Conservation (phyloP, 2,888 invertebrate species). For the Sesia bembeciformis region DNA sequence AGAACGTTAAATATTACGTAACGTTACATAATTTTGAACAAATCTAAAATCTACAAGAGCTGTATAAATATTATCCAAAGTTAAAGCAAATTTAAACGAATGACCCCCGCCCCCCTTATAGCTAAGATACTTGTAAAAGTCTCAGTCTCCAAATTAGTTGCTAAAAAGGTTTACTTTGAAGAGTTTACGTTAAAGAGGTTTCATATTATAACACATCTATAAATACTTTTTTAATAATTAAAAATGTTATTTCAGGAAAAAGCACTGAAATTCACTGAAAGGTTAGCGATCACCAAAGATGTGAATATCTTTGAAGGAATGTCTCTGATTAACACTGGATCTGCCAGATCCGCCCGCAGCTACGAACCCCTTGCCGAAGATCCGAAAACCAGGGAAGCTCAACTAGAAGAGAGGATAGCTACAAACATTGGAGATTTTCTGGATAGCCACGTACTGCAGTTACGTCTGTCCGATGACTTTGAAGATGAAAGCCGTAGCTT, state of each 20-base stretch:
- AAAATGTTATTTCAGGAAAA: constrained; percentile 62
- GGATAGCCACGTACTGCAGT: constrained; percentile 61
- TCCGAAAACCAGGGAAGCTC: constrained; percentile 54
- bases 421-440: constrained; percentile 60
- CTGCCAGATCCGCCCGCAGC: constrained; percentile 61
- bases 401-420: constrained; percentile 58
- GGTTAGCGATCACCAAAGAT: constrained; percentile 69
- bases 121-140: no score
- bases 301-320: constrained; percentile 69
- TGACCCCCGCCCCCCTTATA: no score
- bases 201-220: no score
- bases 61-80: no score
- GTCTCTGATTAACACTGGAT: constrained; percentile 62
- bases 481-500: constrained; percentile 48
- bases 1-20: no score
- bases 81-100: no score
- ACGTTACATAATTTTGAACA: no score
- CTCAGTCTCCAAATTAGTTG: no score
- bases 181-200: neutral
- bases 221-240: no score
- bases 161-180: neutral
- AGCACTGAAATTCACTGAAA: constrained; percentile 74
- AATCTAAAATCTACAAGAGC: no score
- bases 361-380: constrained; percentile 59
- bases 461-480: constrained; percentile 43